A percentile compares a stretch with the other conserved stretches of the same genome.
Evolutionary conservation across 2,888 invertebrate genomes (phyloP).

Genomic region (Caenorhabditis sp.): DNA sequence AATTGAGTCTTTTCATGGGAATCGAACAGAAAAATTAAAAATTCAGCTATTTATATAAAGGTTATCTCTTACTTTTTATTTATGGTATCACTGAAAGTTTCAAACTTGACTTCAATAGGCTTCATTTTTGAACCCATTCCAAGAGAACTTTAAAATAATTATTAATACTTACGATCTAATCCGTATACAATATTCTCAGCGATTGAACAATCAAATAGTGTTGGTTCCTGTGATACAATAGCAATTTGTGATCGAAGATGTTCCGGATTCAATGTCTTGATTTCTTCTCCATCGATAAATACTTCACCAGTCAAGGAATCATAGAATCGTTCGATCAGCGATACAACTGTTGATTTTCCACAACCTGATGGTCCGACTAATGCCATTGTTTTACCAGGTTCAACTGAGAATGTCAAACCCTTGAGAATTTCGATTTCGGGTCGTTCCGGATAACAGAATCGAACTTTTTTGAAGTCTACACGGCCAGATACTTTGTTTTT

Average conservation of each 20-base stretch:
- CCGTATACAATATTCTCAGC: constrained; percentile 67
- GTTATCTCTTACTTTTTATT: too few species aligned
- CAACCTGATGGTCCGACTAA: constrained; percentile 72
- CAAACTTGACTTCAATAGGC: too few species aligned
- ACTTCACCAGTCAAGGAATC: constrained; percentile 80
- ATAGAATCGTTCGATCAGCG: constrained; percentile 82
- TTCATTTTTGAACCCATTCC: too few species aligned
- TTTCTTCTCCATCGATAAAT: constrained; percentile 69
- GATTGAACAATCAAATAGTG: constrained; percentile 74
- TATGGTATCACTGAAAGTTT: too few species aligned
- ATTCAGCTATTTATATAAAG: too few species aligned
- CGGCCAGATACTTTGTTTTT: constrained; percentile 55
- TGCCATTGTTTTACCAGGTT: constrained; percentile 46
- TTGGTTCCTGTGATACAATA: constrained; percentile 90
- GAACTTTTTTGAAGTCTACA: constrained; percentile 61
- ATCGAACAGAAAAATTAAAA: too few species aligned
- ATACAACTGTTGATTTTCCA: constrained; percentile 73
- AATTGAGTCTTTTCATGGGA: too few species aligned
- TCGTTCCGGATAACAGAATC: constrained; percentile 72
- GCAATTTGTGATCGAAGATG: constrained; percentile 83
- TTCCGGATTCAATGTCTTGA: constrained; percentile 72
- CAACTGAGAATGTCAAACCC: constrained; percentile 43
- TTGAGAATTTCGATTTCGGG: constrained; percentile 56
- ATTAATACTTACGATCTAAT: constrained; percentile 51
- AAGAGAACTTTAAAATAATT: too few species aligned